A percentile compares a stretch with the other conserved stretches of the same genome.
Evolutionary conservation across 2,797 vertebrate species (phyloP).

Genomic region (Urosaurus nigricauda): DNA sequence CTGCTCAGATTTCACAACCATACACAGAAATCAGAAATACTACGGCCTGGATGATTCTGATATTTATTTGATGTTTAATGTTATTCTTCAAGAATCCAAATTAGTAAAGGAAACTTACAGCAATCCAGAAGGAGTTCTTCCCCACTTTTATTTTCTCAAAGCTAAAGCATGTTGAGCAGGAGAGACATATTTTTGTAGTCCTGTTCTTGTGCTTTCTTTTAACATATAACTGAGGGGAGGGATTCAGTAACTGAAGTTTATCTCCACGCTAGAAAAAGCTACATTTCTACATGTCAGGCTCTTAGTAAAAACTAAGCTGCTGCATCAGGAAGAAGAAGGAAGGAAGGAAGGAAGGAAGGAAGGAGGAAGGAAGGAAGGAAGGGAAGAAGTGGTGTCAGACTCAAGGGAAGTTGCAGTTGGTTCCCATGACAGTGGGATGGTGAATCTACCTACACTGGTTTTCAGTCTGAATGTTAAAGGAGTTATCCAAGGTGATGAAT

Average conservation of each 20-base stretch:
- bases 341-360: not conserved
- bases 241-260: not conserved
- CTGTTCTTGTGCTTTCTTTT: not conserved
- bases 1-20: no score
- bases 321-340: not conserved
- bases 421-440: no score
- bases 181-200: not conserved
- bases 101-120: not conserved
- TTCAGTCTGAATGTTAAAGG: no score
- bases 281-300: not conserved
- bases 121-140: not conserved
- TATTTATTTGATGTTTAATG: no score
- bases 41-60: not conserved
- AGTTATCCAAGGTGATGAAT: no score
- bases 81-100: not conserved
- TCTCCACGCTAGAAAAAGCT: no score
- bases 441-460: no score
- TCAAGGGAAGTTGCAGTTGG: not conserved
- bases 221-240: no score
- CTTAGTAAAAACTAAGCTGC: not conserved
- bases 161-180: not conserved
- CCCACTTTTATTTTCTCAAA: not conserved
- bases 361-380: not conserved
- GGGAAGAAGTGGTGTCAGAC: not conserved
- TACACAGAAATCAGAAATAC: no score